These are phyloP conservation scores for Vulpes lagopus DNA, from an alignment of 2,113 vertebrate genomes.

Conservation along the genomic window DNA sequence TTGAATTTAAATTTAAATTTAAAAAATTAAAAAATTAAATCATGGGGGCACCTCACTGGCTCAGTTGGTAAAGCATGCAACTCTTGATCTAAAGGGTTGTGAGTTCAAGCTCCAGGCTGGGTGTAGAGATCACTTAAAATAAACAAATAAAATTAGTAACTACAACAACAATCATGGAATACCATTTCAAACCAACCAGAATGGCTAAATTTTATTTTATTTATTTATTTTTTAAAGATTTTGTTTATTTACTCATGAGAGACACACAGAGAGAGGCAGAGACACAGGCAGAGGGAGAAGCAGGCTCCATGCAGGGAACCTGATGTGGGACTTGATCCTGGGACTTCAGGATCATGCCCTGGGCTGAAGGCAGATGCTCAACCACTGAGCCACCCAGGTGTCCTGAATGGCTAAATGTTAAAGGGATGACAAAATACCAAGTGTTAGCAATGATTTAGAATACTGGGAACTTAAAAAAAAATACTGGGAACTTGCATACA, in stretches of 20 bases:
- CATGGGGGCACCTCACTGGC: neutral
- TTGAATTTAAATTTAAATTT: neutral
- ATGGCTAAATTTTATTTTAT: neutral
- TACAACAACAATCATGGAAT: neutral
- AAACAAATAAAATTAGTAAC: neutral
- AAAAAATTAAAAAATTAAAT: neutral
- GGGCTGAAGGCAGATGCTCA: no score
- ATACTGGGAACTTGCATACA: no score
- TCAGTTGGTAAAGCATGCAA: neutral
- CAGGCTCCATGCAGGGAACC: no score
- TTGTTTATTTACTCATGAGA: no score
- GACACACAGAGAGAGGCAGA: no score
- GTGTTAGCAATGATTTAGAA: neutral
- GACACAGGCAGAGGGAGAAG: no score
- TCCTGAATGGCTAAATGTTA: neutral
- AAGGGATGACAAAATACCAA: neutral
- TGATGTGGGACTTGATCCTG: no score
- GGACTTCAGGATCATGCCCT: no score
- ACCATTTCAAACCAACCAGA: neutral
- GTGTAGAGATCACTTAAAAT: neutral
- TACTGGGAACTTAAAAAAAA: no score
- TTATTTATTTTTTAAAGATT: no score
- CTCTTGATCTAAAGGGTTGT: neutral
- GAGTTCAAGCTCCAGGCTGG: neutral
- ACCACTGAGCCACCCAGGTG: no score